Evolutionary conservation across 2,797 vertebrate species (phyloP).

Genomic region (Cichlasoma orientale): DNA sequence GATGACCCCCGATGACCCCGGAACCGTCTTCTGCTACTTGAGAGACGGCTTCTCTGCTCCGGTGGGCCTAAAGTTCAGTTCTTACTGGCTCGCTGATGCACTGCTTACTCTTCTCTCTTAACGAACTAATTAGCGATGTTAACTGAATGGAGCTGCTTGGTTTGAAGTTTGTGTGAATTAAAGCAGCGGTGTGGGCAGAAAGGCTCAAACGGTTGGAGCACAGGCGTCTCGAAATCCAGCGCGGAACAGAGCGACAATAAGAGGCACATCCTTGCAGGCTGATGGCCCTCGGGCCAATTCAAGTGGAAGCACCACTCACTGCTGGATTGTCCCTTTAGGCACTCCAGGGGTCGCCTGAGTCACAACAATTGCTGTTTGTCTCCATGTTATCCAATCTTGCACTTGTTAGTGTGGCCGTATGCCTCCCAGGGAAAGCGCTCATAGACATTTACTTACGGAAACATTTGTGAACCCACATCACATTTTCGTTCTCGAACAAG

Average conservation of each 20-base stretch:
- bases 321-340: conserved; percentile 49
- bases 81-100: conserved; percentile 20
- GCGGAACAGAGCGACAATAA: conserved; percentile 26
- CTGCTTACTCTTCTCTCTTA: conserved; percentile 39
- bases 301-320: conserved; percentile 50
- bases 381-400: conserved; percentile 38
- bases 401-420: conserved; percentile 16
- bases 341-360: conserved; percentile 39
- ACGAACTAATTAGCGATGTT: conserved; percentile 52
- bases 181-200: conserved; percentile 25
- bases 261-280: conserved; percentile 31
- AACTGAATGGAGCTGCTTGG: conserved; percentile 36
- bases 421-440: conserved; percentile 4
- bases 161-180: conserved; percentile 45
- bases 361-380: conserved; percentile 27
- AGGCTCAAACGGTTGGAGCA: conserved; percentile 16
- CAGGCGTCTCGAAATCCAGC: conserved; percentile 14
- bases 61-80: conserved; percentile 17
- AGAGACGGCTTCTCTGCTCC: conserved; percentile 1
- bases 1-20: conserved; percentile 14
- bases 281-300: conserved; percentile 36
- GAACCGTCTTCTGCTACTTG: conserved; percentile 5
- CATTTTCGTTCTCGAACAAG: neutral
- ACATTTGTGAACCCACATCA: conserved; percentile 12
- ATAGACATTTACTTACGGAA: neutral